These are phyloP conservation scores for Meteorus cinctellus DNA, from an alignment of 2,888 invertebrate genomes.

Conservation along the genomic window DNA sequence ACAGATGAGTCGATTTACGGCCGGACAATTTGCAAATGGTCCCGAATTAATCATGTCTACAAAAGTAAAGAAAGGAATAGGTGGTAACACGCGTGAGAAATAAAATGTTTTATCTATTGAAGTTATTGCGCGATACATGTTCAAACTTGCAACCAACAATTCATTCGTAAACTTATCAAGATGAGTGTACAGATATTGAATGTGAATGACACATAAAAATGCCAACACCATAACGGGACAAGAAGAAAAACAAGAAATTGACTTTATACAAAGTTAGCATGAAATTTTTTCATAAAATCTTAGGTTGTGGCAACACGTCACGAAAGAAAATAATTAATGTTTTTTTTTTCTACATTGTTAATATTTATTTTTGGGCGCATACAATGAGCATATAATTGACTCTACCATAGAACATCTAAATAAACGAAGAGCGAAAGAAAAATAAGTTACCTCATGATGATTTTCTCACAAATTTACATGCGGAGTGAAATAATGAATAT, in stretches of 20 bases:
- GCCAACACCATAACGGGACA: slow-evolving; percentile 27
- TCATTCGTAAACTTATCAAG: slow-evolving; percentile 55
- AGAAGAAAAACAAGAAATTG: slow-evolving; percentile 38
- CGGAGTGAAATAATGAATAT: slow-evolving; percentile 5
- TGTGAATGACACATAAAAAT: slow-evolving; percentile 41
- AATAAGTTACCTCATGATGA: slow-evolving; percentile 31
- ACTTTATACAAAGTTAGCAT: slow-evolving; percentile 63
- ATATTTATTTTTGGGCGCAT: slow-evolving; percentile 1
- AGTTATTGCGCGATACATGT: not conserved
- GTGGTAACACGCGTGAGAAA: not conserved
- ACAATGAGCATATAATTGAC: not conserved
- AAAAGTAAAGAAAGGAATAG: not conserved
- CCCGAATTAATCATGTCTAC: not conserved
- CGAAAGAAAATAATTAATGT: slow-evolving; percentile 62
- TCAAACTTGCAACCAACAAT: slow-evolving; percentile 42
- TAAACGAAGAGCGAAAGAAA: slow-evolving; percentile 23
- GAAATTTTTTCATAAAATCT: slow-evolving; percentile 63
- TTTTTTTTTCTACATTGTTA: slow-evolving; percentile 59
- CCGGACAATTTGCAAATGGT: slow-evolving; percentile 47
- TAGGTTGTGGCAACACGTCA: slow-evolving; percentile 65
- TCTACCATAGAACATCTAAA: not conserved
- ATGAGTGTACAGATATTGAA: slow-evolving; percentile 42
- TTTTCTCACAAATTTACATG: slow-evolving; percentile 47
- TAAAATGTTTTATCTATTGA: not conserved
- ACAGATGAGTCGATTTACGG: slow-evolving; percentile 48